Evolutionary conservation across 2,113 vertebrate species (phyloP).

Genomic region (Sander vitreus): DNA sequence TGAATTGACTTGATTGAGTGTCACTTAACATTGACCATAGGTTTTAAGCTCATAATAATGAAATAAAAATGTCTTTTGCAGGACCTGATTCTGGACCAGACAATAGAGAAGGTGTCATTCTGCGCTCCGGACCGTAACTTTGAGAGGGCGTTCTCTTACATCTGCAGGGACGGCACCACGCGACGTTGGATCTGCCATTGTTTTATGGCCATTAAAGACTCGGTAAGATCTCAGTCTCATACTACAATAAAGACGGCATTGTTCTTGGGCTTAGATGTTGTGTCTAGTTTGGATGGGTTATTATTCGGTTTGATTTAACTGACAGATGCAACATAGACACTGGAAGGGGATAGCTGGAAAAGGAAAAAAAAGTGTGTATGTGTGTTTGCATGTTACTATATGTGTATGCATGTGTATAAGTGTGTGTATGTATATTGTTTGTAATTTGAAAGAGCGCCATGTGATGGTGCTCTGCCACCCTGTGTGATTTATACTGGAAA

Average conservation of each 20-base stretch:
- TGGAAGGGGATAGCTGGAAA: too few species aligned
- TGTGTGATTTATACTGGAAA: too few species aligned
- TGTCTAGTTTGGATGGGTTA: too few species aligned
- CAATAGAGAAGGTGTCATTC: conserved; percentile 99
- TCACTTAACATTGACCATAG: background rate
- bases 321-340: too few species aligned
- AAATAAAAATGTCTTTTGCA: conserved; percentile 59
- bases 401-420: too few species aligned
- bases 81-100: conserved; percentile 99
- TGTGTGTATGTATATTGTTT: too few species aligned
- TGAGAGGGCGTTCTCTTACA: conserved; percentile 98
- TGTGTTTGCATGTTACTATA: too few species aligned
- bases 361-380: too few species aligned
- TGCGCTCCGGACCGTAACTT: conserved; percentile 99
- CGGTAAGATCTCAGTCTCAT: conserved; percentile 83
- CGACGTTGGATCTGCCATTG: conserved; percentile 99
- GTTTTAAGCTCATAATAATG: background rate
- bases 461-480: too few species aligned
- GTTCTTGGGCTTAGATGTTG: too few species aligned
- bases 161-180: conserved; percentile 98
- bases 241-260: background rate
- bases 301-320: too few species aligned
- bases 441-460: too few species aligned
- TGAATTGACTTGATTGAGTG: background rate
- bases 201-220: conserved; percentile 99